Evolutionary conservation across 2,888 invertebrate genomes (phyloP), one percentile per base, ranked within the genome.

Genomic region (Hemistola chrysoprasaria): DNA sequence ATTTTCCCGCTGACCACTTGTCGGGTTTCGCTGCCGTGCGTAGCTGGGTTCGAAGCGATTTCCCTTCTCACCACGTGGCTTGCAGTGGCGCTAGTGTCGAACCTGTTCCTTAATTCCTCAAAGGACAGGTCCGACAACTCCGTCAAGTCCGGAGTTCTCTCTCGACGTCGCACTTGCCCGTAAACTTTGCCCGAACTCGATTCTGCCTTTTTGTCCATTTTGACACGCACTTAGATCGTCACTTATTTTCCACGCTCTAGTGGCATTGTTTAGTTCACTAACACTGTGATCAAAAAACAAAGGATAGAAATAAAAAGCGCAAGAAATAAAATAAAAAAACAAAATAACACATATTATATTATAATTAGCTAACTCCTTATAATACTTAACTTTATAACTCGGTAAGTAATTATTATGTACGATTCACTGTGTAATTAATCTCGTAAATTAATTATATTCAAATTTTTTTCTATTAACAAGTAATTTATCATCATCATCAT

Each of bases 1-100:
- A 93, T 77, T 66, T 93, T 92, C 44, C 90, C 90, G 65, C 88
- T 90, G 28, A 90, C 89, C 24, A 83, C 79, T 53, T 90, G 90
- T 8, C 90, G 71, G 22, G 75, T 87, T 49, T 84, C 88, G 75
- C 90, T 90, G 50, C 79, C 81, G 57, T 90, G 89, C 49, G 87
- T 85, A 23, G 87, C 78, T 8, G 89, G 89, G 56, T 82, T 83
- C 59, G 85, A 78, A 47, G 75, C 72, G 47, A 85, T 80, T 64
- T 85, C 85, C 53, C 77, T 69, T 45, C 72, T 62, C 62, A 62
- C 71, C 69, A 71, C 67, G 30, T 61, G 67, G 27, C 37, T 45
- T 27, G 52, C 48, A 48, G 65, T 53, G 71, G 86, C 84, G 76
- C 82, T 83, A 60, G 73, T 77, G 54, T 87, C 87, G 63, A 87